Conservation (phyloP, 2,113 vertebrate species). For the Micronisus gabar region DNA sequence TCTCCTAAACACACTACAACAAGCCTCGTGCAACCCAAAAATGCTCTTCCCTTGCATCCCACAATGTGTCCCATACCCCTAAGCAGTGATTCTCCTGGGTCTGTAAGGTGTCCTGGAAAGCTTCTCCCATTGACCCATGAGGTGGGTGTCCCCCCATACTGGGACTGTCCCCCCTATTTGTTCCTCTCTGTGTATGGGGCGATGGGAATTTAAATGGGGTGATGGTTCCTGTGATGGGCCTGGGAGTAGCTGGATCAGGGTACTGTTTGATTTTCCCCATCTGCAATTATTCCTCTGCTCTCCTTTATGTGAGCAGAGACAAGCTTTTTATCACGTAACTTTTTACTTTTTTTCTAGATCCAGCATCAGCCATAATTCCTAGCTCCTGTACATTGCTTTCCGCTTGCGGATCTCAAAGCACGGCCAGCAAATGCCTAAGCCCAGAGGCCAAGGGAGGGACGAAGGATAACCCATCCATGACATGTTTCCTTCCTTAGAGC, state of each 20-base stretch:
- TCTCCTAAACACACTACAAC: neutral
- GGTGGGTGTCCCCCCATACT: too few species aligned
- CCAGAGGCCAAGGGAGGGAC: neutral
- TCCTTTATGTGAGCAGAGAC: neutral
- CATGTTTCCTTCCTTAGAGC: neutral
- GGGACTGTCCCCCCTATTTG: fast-evolving
- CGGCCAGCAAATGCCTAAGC: neutral
- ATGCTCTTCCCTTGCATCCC: neutral
- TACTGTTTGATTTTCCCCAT: neutral
- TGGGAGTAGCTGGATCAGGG: neutral
- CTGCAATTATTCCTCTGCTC: neutral
- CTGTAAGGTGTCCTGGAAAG: neutral
- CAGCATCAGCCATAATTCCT: neutral
- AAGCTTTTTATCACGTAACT: neutral
- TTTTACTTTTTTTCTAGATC: neutral
- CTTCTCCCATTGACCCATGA: neutral
- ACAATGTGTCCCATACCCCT: neutral
- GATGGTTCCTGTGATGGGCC: neutral
- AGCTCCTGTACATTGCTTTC: neutral
- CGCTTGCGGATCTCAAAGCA: neutral
- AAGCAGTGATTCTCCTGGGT: neutral
- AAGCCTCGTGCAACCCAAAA: neutral
- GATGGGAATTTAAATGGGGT: neutral
- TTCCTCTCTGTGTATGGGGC: neutral
- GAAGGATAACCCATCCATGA: fast-evolving